These are phyloP conservation scores for Candoia aspera DNA, from an alignment of 2,113 vertebrate genomes.

Conservation along the genomic window DNA sequence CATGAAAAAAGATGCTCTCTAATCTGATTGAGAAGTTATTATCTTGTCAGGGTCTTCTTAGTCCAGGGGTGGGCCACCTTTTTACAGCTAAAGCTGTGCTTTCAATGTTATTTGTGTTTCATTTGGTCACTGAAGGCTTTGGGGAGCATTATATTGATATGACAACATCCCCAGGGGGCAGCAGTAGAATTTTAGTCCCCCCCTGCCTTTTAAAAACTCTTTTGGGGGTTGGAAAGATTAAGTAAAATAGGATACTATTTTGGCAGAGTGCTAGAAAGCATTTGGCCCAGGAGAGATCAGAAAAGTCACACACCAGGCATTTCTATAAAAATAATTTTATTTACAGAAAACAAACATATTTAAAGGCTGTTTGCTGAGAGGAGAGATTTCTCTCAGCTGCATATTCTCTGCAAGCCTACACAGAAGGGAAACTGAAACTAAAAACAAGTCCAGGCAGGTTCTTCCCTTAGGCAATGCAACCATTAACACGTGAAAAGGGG, in stretches of 20 bases:
- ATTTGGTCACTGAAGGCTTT: background rate
- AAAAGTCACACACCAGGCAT: too few relatives aligned
- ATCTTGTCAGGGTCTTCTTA: background rate
- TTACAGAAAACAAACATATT: too few relatives aligned
- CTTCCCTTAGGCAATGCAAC: too few relatives aligned
- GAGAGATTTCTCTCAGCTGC: too few relatives aligned
- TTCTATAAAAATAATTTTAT: too few relatives aligned
- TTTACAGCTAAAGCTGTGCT: background rate
- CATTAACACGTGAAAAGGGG: too few relatives aligned
- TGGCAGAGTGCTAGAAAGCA: too few relatives aligned
- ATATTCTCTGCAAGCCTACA: too few relatives aligned
- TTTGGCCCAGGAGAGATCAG: too few relatives aligned
- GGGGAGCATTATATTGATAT: background rate
- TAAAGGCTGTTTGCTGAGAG: too few relatives aligned
- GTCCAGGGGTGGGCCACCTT: background rate
- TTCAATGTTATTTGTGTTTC: background rate
- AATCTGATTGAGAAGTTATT: constrained; percentile 1
- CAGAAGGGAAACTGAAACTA: too few relatives aligned
- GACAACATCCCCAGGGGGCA: background rate
- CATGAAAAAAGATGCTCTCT: background rate
- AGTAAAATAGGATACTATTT: background rate
- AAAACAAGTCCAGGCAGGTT: too few relatives aligned
- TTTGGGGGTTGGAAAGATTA: background rate
- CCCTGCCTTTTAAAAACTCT: background rate
- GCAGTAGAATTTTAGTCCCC: background rate